Evolutionary conservation across 2,888 invertebrate genomes (phyloP).

Genomic region (Synergus umbraculus): DNA sequence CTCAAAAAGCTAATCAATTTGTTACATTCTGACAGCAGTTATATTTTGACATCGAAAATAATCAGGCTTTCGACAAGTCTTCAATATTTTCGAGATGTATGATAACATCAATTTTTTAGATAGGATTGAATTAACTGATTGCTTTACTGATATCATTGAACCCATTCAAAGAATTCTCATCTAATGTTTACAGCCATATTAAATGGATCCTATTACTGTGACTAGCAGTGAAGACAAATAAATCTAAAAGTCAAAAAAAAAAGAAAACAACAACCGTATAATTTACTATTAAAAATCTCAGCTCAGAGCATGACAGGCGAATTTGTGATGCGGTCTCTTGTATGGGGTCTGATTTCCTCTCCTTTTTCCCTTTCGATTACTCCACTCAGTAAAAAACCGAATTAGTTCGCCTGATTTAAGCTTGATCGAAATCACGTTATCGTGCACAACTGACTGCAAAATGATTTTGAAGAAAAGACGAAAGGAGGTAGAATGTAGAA

Average conservation of each 20-base stretch:
- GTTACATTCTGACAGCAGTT: no score
- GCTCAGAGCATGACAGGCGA: constrained; percentile 1
- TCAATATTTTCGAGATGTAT: no score
- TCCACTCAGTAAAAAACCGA: constrained; percentile 55
- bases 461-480: constrained; percentile 52
- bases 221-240: neutral
- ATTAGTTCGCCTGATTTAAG: constrained; percentile 69
- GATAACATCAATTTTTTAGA: no score
- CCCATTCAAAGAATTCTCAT: neutral
- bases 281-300: constrained; percentile 35
- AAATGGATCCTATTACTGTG: neutral
- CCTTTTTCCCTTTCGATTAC: constrained; percentile 59
- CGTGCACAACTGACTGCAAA: constrained; percentile 53
- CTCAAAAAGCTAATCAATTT: no score
- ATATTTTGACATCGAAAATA: no score
- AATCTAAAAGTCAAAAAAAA: neutral
- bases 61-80: no score
- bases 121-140: neutral
- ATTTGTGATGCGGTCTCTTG: neutral
- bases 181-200: neutral
- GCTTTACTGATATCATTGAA: neutral
- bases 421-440: constrained; percentile 61
- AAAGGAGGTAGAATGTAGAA: constrained; percentile 1
- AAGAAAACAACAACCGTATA: neutral
- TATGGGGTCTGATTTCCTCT: constrained; percentile 39